These are phyloP conservation scores for Nesidiocoris tenuis DNA, from an alignment of 2,888 invertebrate species.

Conservation along the genomic window DNA sequence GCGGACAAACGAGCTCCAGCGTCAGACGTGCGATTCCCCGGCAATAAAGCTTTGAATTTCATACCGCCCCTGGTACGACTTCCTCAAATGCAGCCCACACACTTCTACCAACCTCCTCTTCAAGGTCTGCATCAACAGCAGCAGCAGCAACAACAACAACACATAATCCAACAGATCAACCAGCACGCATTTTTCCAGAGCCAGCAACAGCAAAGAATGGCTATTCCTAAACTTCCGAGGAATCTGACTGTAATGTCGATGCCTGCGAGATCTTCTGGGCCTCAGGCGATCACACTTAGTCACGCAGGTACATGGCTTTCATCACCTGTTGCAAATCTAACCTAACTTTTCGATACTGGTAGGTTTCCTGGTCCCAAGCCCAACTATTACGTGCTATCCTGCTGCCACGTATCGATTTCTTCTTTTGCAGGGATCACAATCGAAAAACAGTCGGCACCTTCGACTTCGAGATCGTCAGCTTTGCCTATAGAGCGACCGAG, in stretches of 20 bases:
- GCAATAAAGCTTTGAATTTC: background rate
- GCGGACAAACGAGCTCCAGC: background rate
- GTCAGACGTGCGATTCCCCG: background rate
- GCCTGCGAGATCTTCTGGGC: slow-evolving; percentile 58
- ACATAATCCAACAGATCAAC: background rate
- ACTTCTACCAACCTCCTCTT: slow-evolving; percentile 20
- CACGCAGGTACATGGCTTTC: slow-evolving; percentile 20
- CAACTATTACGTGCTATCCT: too few species aligned
- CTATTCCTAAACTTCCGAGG: slow-evolving; percentile 60
- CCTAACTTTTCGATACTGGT: background rate
- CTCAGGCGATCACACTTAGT: slow-evolving; percentile 31
- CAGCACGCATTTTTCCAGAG: background rate
- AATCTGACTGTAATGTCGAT: slow-evolving; percentile 70
- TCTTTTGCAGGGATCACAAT: slow-evolving; percentile 48
- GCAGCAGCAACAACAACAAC: slow-evolving; percentile 22
- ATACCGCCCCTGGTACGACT: slow-evolving; percentile 27
- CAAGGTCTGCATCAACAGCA: slow-evolving; percentile 12
- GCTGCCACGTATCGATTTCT: background rate
- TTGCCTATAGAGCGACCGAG: slow-evolving; percentile 51
- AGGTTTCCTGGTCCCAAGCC: too few species aligned
- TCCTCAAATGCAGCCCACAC: slow-evolving; percentile 23
- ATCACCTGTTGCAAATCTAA: background rate
- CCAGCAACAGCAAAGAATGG: slow-evolving; percentile 31
- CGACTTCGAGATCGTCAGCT: slow-evolving; percentile 42
- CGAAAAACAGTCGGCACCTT: slow-evolving; percentile 48